Evolutionary conservation across 2,888 invertebrate species (phyloP).

Genomic region (Clunio marinus): DNA sequence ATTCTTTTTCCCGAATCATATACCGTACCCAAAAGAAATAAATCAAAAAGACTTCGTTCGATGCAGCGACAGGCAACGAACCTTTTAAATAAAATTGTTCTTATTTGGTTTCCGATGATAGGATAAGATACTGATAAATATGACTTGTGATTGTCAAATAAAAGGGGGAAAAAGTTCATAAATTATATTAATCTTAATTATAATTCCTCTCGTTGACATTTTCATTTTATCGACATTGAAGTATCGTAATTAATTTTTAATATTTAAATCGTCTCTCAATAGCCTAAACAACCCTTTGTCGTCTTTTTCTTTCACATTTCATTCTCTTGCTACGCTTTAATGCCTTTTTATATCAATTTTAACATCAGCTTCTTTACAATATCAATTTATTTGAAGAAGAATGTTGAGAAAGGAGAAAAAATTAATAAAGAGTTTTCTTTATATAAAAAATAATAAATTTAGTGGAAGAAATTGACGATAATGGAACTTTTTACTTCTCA

Average conservation of each 20-base stretch:
- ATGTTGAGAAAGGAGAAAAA: constrained; percentile 15
- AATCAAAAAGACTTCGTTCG: constrained; percentile 22
- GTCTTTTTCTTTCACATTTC: constrained; percentile 1
- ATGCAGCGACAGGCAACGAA: constrained; percentile 36
- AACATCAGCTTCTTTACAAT: constrained; percentile 36
- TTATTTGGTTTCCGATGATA: background rate
- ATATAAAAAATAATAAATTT: constrained; percentile 20
- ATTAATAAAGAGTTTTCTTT: constrained; percentile 7
- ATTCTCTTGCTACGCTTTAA: constrained; percentile 21
- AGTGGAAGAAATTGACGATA: constrained; percentile 5
- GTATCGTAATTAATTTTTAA: no score
- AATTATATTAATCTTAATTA: no score
- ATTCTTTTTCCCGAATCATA: constrained; percentile 1
- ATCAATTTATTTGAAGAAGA: constrained; percentile 35
- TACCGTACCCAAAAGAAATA: constrained; percentile 23
- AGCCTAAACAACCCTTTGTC: constrained; percentile 20
- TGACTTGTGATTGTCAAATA: no score
- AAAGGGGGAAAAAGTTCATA: no score
- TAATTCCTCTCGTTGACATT: no score
- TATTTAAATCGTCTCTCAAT: no score
- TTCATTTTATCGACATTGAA: no score
- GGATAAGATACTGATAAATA: background rate
- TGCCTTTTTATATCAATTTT: constrained; percentile 32
- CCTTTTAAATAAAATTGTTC: constrained; percentile 26
- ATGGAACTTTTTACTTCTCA: background rate